Percentiles rank a stretch among this genome's conserved stretches.
Evolutionary conservation across 2,888 invertebrate genomes (phyloP).

Genomic region (Heliconius ethilla): DNA sequence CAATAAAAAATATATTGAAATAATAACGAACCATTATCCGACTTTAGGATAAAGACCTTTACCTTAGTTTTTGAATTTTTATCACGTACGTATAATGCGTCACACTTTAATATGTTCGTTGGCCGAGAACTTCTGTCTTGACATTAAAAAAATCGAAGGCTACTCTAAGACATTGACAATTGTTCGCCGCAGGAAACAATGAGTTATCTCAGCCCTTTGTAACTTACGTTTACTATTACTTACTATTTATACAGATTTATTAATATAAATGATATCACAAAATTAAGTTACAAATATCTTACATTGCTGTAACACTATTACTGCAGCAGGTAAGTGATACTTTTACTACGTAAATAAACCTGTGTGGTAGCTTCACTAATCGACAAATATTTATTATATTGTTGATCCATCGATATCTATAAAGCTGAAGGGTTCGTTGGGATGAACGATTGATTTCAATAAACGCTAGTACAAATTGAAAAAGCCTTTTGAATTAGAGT

Average conservation of each 20-base stretch:
- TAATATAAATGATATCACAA: not conserved
- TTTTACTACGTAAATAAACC: not conserved
- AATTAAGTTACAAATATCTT: not conserved
- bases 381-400: not conserved
- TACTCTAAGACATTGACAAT: constrained; percentile 20
- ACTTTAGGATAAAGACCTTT: constrained; percentile 41
- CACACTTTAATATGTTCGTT: constrained; percentile 31
- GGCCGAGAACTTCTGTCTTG: constrained; percentile 43
- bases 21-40: constrained; percentile 13
- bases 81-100: constrained; percentile 41
- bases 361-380: not conserved
- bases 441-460: too few species aligned
- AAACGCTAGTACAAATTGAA: too few species aligned
- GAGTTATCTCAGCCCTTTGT: constrained; percentile 8
- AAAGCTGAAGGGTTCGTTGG: too few species aligned
- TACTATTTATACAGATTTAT: too few species aligned
- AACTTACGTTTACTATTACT: not conserved
- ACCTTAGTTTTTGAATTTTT: constrained; percentile 32
- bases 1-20: too few species aligned
- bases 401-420: too few species aligned
- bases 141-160: constrained; percentile 40
- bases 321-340: not conserved
- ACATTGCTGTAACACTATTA: not conserved
- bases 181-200: constrained; percentile 24
- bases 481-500: too few species aligned